Percentiles rank a stretch among this genome's conserved stretches.
Evolutionary conservation across 2,888 invertebrate species (phyloP).

Genomic region (Tolmerus cingulatus): DNA sequence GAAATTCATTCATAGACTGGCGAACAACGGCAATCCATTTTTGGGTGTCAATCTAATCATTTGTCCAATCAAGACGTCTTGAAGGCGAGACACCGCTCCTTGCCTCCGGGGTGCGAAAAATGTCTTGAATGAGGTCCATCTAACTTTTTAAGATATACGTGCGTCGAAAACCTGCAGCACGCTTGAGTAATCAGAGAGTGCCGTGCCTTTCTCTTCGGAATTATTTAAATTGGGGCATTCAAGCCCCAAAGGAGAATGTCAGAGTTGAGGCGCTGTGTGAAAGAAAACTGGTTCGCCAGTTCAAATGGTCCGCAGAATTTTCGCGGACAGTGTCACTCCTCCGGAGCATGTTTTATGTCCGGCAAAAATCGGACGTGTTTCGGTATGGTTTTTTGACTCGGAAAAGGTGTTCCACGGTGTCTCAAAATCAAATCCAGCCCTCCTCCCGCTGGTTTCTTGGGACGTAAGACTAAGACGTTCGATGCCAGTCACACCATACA

Average conservation of each 20-base stretch:
- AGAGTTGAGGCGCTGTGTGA: conserved; percentile 15
- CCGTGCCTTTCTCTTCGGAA: conserved; percentile 19
- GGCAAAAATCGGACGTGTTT: neutral
- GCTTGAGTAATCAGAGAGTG: conserved; percentile 2
- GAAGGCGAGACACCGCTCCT: neutral
- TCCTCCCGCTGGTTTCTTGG: neutral
- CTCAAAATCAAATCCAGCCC: neutral
- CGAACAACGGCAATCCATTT: neutral
- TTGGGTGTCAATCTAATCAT: neutral
- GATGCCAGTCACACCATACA: neutral
- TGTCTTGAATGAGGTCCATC: neutral
- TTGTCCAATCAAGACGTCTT: neutral
- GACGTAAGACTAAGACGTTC: neutral
- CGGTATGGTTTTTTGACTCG: neutral
- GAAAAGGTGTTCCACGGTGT: neutral
- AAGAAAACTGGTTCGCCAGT: conserved; percentile 13
- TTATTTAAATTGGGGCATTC: conserved; percentile 26
- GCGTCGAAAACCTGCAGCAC: neutral
- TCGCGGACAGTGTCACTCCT: neutral
- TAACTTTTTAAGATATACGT: neutral
- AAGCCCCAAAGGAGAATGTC: conserved; percentile 17
- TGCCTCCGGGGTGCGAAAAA: neutral
- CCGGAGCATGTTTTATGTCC: neutral
- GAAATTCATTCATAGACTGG: neutral
- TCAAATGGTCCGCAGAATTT: neutral